A percentile compares a stretch with the other conserved stretches of the same genome.
These are phyloP conservation scores for Corythaeola cristata DNA, from an alignment of 2,113 vertebrate genomes.

Conservation along the genomic window DNA sequence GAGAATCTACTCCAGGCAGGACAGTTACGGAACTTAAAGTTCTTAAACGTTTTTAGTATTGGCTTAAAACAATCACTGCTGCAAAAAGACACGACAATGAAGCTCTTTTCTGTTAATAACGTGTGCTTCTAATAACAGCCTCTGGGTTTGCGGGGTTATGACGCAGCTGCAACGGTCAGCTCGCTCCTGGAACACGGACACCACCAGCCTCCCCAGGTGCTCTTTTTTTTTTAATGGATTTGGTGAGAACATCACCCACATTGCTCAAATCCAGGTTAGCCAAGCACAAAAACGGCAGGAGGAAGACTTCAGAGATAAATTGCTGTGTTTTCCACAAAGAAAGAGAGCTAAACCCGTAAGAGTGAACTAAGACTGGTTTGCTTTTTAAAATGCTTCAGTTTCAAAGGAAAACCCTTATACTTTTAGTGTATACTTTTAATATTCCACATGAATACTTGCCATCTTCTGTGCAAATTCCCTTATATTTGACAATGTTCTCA, in stretches of 20 bases:
- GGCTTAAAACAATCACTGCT: background rate
- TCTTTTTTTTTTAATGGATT: background rate
- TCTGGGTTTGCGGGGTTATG: background rate
- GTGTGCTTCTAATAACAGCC: rapidly evolving
- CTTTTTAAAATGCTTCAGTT: background rate
- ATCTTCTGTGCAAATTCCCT: conserved; percentile 95
- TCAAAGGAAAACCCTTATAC: background rate
- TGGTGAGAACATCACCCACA: background rate
- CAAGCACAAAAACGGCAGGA: background rate
- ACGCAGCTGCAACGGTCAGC: background rate
- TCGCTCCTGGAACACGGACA: background rate
- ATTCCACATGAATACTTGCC: conserved; percentile 69
- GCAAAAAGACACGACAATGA: background rate
- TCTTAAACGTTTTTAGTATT: background rate
- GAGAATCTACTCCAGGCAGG: background rate
- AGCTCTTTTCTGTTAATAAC: background rate
- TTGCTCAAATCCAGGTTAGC: background rate
- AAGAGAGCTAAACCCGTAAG: background rate
- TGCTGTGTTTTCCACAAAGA: background rate
- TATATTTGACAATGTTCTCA: conserved; percentile 97
- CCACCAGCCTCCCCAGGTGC: background rate
- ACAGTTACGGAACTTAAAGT: background rate
- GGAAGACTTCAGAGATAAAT: background rate
- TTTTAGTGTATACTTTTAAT: background rate
- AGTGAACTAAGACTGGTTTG: background rate